These are phyloP conservation scores for Ferdinandea cuprea DNA, from an alignment of 2,888 invertebrate genomes.

Conservation along the genomic window DNA sequence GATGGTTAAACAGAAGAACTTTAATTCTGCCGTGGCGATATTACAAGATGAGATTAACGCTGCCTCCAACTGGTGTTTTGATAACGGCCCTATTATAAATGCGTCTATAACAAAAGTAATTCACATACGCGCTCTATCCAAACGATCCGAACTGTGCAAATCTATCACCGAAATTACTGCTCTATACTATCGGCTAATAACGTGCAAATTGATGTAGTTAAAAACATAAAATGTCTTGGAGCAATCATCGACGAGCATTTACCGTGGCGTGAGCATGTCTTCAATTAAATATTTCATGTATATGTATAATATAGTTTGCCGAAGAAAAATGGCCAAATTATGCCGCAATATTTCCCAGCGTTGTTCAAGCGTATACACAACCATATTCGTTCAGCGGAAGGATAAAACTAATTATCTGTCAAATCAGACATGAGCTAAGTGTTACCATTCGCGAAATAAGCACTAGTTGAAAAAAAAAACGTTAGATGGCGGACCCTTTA, in stretches of 20 bases:
- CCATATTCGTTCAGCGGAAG: no score
- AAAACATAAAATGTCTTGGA: slow-evolving; percentile 8
- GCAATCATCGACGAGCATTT: slow-evolving; percentile 15
- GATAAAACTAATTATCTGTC: no score
- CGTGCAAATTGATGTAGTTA: not conserved
- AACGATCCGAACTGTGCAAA: not conserved
- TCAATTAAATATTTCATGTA: no score
- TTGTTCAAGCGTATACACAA: no score
- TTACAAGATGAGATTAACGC: slow-evolving; percentile 9
- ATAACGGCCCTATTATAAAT: slow-evolving; percentile 5
- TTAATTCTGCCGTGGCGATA: slow-evolving; percentile 9
- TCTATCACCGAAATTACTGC: slow-evolving; percentile 15
- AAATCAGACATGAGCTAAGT: no score
- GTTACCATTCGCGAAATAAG: no score
- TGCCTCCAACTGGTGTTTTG: slow-evolving; percentile 4
- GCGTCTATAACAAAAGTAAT: not conserved
- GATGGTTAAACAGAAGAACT: no score
- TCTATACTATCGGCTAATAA: not conserved
- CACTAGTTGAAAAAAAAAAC: no score
- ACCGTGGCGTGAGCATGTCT: not conserved
- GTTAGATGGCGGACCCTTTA: no score
- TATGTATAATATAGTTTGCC: no score
- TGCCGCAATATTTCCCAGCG: no score
- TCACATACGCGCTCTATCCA: slow-evolving; percentile 10
- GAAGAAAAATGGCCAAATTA: no score